These are phyloP conservation scores for Lineus longissimus DNA, from an alignment of 1,140 invertebrate species.

Conservation along the genomic window DNA sequence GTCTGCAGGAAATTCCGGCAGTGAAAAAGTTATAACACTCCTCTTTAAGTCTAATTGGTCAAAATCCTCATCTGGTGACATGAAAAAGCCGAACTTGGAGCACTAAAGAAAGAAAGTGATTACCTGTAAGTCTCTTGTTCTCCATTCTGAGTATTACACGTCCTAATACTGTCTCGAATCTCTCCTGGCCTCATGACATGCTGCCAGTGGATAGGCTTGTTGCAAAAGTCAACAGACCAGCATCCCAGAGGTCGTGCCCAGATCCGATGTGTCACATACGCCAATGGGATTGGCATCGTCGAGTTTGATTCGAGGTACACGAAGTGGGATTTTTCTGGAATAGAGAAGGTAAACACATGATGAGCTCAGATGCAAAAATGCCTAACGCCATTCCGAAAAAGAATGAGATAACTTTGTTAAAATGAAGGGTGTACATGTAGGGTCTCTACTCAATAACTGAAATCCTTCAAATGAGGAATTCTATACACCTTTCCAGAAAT, in stretches of 20 bases:
- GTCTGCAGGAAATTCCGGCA: too few species aligned
- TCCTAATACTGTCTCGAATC: slow-evolving; percentile 56
- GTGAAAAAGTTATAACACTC: too few species aligned
- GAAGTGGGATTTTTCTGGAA: slow-evolving; percentile 33
- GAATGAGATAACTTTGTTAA: not conserved
- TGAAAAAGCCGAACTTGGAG: too few species aligned
- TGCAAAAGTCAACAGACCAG: slow-evolving; percentile 61
- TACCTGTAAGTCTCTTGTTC: slow-evolving; percentile 29
- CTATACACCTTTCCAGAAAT: too few species aligned
- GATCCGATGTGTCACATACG: slow-evolving; percentile 62
- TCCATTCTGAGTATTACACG: slow-evolving; percentile 49
- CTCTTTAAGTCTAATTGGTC: too few species aligned
- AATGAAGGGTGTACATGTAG: not conserved
- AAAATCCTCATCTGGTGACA: too few species aligned
- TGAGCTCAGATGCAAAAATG: too few species aligned
- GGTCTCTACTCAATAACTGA: not conserved
- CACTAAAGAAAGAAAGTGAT: not conserved
- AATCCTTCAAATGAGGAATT: not conserved
- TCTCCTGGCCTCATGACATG: slow-evolving; percentile 61
- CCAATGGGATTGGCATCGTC: slow-evolving; percentile 63
- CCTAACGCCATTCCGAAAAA: not conserved
- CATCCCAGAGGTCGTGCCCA: slow-evolving; percentile 59
- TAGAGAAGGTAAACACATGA: slow-evolving; percentile 8
- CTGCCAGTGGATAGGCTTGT: slow-evolving; percentile 64
- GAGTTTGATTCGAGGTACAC: slow-evolving; percentile 35